Base-by-base conservation (phyloP, 2,113 vertebrate genomes). In the Plectropomus leopardus region DNA sequence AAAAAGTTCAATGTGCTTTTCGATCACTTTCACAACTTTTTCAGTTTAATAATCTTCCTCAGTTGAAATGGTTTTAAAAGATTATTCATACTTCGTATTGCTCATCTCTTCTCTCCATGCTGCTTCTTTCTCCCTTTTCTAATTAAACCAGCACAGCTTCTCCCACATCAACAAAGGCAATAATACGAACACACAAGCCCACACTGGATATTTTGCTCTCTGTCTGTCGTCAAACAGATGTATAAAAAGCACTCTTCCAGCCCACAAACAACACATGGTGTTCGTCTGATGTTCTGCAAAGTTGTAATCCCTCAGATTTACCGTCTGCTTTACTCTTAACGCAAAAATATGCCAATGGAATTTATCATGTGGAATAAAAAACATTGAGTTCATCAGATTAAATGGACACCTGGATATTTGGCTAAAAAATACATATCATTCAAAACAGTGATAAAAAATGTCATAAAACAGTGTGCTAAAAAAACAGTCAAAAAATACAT, bases 131-230 rank as follows among this genome's bases (percentile, higher is more conserved):
- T 59, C 10, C 57, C 4, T 34, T 48, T 28, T 19, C 40, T 61
- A 17, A 66, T 24, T 57, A 42, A 71, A 76, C 23, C 5, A 45
- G 24, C 28, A n/a, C 14, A 30, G 9, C 47, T 17, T 82, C 42
- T 75, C 48, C 75, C 48, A 71, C 34, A 75, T 68, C 64, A 84
- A 60, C 64, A 58, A 4, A 57, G 76, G 32, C 23, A 84, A 73
- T 76, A 58, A 76, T 14, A 40, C 63, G 28, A 47, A 67, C 55
- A 42, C 36, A 53, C 13, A 6, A 72, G 14, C 47, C 24, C 23
- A 71, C 51, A 69, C 26, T 45, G n/a, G 11, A 4, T 0, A 58
- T 44, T 1, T 40, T n/a, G 28, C 19, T 57, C 45, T n/a, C n/a
- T n/a, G 24, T 4, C 24, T 0, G 0, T 57, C 21, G 23, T 10